A percentile compares a stretch with the other conserved stretches of the same genome.
Conservation (phyloP, 2,113 vertebrate species). For the Pungitius pungitius region DNA sequence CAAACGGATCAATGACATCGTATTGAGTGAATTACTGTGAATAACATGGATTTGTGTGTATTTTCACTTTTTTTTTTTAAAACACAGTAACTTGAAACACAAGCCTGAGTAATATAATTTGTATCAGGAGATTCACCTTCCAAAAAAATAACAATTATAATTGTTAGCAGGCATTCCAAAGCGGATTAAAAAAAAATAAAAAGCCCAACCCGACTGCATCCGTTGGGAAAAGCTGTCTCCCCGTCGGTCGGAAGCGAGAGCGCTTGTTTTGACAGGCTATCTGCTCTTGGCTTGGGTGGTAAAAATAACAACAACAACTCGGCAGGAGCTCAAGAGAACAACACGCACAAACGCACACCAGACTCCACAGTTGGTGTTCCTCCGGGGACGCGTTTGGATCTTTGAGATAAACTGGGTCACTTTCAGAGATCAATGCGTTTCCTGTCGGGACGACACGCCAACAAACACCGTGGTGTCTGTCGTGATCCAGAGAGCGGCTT, state of each 20-base stretch:
- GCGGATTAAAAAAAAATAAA: conserved; percentile 33
- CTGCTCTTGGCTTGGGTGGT: conserved; percentile 73
- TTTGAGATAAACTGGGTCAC: conserved; percentile 45
- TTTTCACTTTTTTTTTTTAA: background rate
- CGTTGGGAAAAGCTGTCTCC: conserved; percentile 47
- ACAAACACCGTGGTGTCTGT: background rate
- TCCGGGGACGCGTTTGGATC: conserved; percentile 40
- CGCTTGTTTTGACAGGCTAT: conserved; percentile 77
- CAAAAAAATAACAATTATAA: too few relatives aligned
- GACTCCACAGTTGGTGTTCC: conserved; percentile 22
- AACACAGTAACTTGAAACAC: background rate
- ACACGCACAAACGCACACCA: conserved; percentile 38
- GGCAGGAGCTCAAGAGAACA: conserved; percentile 50
- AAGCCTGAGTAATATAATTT: background rate
- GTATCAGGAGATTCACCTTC: conserved; percentile 28
- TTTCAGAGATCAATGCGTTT: conserved; percentile 10
- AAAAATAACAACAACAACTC: conserved; percentile 74
- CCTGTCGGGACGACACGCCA: background rate
- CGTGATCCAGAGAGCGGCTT: background rate
- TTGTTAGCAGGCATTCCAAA: conserved; percentile 61
- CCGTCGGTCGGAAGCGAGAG: conserved; percentile 65
- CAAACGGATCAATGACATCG: too few relatives aligned
- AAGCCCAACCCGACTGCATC: conserved; percentile 57
- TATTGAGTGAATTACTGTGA: too few relatives aligned
- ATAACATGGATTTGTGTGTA: too few relatives aligned